phyloP scores from a whole-genome alignment of 2,888 invertebrate species.

The Melanophora roralis region DNA sequence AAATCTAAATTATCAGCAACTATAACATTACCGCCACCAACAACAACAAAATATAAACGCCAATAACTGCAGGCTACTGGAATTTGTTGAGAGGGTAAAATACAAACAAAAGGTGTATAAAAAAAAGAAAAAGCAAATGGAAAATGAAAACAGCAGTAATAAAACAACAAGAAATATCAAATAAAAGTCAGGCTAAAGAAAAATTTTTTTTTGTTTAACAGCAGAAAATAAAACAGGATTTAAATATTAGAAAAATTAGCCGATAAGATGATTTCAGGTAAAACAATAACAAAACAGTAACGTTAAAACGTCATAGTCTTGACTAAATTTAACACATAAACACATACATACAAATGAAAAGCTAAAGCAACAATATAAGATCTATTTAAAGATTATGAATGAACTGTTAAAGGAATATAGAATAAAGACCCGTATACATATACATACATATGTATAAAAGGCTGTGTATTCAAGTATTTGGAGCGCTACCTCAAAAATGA shows the following conservation, averaged over 20 bases:
- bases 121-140: constrained; percentile 30
- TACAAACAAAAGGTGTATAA: constrained; percentile 47
- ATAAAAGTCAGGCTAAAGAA: constrained; percentile 49
- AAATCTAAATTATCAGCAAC: constrained; percentile 67
- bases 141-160: background rate
- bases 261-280: constrained; percentile 44
- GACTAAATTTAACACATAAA: background rate
- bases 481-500: background rate
- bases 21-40: constrained; percentile 59
- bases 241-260: constrained; percentile 21
- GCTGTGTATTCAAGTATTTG: background rate
- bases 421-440: too few relatives aligned
- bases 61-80: constrained; percentile 46
- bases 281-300: constrained; percentile 49
- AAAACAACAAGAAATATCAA: constrained; percentile 40
- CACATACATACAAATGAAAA: background rate
- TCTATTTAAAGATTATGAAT: constrained; percentile 23
- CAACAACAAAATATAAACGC: constrained; percentile 51
- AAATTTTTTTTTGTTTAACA: constrained; percentile 13
- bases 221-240: constrained; percentile 9
- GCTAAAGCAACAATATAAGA: background rate
- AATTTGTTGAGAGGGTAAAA: constrained; percentile 62
- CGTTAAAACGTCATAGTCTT: constrained; percentile 10
- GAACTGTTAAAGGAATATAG: constrained; percentile 11
- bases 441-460: background rate